Base-by-base conservation (phyloP, 2,888 invertebrate genomes). In the Psylliodes chrysocephalus region DNA sequence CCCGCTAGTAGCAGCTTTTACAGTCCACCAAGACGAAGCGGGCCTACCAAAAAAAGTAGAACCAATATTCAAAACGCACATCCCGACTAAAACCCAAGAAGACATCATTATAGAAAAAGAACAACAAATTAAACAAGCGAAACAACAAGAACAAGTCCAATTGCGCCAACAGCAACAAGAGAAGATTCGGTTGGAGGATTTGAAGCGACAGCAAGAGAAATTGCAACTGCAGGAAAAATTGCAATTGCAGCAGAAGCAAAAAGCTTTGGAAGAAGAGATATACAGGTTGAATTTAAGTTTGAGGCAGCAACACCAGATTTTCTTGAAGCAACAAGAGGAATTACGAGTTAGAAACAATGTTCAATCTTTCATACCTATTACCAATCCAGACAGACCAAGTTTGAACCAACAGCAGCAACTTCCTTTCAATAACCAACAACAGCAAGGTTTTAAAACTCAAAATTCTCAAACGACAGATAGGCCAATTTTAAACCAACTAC, bases 1-100 rank as follows among this genome's bases (percentile, higher is more conserved):
- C 1, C 93, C 94, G 0, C 78, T 94, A 63, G 91, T 94, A 0
- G 92, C 93, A 1, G 94, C 94, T 0, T 94, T 94, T 75, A 94
- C 94, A 0, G 91, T 94, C 0, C 92, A 94, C 69, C 90, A 94
- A 80, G 93, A 94, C 76, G 90, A 89, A 69, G 85, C 86, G 22
- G 94, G 94, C 0, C 78, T 89, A n/a, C 92, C 94, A 0, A 90
- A 91, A 72, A 91, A 90, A 79, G 91, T 93, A 0, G 89, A 92
- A 53, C 91, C 93, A 0, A 86, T 92, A 73, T 88, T 86, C 75
- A 88, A 88, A 75, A 84, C 67, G 1, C 49, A 30, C 7, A 7
- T 38, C 40, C n/a, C 85, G 68, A 73, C 75, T 15, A 79, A 77
- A 14, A 77, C 33, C 3, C 47, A 22, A n/a, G 40, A 42, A 30